Evolutionary conservation across 2,797 vertebrate genomes (phyloP).

Genomic region (Pantherophis vulpinus): DNA sequence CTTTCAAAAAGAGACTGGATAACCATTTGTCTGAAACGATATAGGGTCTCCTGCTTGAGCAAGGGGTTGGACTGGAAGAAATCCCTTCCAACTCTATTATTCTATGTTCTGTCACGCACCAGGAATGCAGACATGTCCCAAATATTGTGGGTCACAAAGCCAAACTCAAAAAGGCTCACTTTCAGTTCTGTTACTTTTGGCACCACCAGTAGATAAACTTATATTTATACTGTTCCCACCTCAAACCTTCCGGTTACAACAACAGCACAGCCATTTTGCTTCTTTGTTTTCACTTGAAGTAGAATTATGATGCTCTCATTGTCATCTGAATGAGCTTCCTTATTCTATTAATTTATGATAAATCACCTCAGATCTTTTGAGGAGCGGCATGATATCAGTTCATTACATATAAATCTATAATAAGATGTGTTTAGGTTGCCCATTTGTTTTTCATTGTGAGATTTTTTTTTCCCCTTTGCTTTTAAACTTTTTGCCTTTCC

Average conservation of each 20-base stretch:
- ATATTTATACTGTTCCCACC: neutral
- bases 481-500: neutral
- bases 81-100: too few species aligned
- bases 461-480: neutral
- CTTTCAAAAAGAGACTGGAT: too few species aligned
- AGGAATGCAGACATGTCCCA: too few species aligned
- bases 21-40: too few species aligned
- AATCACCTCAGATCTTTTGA: neutral
- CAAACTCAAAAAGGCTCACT: neutral
- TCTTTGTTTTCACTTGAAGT: neutral
- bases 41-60: too few species aligned
- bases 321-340: neutral
- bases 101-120: too few species aligned
- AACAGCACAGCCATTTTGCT: neutral
- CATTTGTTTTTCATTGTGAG: too few species aligned
- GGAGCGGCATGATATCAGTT: neutral
- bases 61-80: too few species aligned
- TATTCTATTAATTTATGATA: neutral
- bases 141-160: neutral
- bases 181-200: neutral
- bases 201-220: neutral
- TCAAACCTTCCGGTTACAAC: neutral
- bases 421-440: too few species aligned
- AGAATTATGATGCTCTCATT: neutral
- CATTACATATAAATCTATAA: too few species aligned